Conservation (phyloP, 2,113 vertebrate genomes). For the Sardina pilchardus region DNA sequence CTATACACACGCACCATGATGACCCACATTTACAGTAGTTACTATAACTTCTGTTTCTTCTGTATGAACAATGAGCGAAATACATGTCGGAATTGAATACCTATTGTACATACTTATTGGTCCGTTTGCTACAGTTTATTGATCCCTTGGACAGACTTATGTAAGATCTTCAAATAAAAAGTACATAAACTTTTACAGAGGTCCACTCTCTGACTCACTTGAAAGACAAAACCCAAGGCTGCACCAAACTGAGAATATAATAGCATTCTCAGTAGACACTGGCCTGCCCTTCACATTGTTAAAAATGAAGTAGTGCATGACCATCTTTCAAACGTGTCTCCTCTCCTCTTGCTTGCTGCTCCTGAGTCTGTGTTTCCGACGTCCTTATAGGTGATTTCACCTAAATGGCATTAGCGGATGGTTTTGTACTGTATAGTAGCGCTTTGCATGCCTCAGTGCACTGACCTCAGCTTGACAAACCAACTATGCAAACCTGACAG, state of each 20-base stretch:
- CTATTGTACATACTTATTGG: not conserved
- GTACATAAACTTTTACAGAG: not conserved
- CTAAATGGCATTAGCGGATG: not conserved
- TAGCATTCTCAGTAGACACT: not conserved
- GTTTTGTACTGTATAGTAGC: not conserved
- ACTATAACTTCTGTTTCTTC: not conserved
- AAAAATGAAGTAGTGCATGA: not conserved
- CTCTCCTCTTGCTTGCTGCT: not conserved
- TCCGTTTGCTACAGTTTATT: not conserved
- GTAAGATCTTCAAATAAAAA: not conserved
- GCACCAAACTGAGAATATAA: not conserved
- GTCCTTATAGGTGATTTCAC: not conserved
- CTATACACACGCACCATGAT: not conserved
- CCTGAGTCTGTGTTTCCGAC: not conserved
- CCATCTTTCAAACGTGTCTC: not conserved
- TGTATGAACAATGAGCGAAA: not conserved
- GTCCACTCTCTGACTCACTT: not conserved
- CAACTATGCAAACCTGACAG: slow-evolving; percentile 7
- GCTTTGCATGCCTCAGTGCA: not conserved
- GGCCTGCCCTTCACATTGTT: not conserved
- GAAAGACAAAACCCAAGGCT: slow-evolving; percentile 15
- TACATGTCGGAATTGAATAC: not conserved
- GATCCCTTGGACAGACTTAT: not conserved
- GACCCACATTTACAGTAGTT: not conserved
- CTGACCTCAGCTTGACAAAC: slow-evolving; percentile 3